These are phyloP conservation scores for Heliconius hortense DNA, from an alignment of 2,888 invertebrate species.

Conservation along the genomic window DNA sequence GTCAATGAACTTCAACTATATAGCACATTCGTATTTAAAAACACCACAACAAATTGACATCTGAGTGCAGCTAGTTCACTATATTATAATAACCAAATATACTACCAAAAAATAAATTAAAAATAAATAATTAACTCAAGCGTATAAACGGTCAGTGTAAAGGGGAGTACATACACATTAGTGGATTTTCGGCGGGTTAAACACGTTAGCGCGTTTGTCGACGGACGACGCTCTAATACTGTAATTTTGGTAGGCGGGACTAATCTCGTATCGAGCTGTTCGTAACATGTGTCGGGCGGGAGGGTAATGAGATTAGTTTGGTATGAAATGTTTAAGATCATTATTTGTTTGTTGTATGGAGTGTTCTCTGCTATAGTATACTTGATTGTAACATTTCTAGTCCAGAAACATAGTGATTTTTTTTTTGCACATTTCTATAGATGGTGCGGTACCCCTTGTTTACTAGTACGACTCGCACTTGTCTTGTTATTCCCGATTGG, in stretches of 20 bases:
- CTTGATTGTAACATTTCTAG: not conserved
- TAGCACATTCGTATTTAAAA: not conserved
- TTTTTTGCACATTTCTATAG: too few species aligned
- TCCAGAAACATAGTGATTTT: too few species aligned
- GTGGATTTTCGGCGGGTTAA: conserved; percentile 55
- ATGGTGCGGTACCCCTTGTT: too few species aligned
- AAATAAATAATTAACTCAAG: not conserved
- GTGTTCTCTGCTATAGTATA: not conserved
- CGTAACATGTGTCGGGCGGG: conserved; percentile 18
- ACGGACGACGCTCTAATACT: conserved; percentile 55
- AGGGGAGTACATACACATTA: conserved; percentile 32
- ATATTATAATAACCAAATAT: not conserved
- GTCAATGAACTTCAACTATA: not conserved
- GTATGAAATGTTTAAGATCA: not conserved
- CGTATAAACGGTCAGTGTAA: conserved; percentile 26
- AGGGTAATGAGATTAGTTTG: not conserved
- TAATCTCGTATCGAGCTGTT: conserved; percentile 25
- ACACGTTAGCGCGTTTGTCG: conserved; percentile 66
- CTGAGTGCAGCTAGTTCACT: not conserved
- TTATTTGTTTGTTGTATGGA: not conserved
- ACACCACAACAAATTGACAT: not conserved
- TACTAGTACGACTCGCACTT: too few species aligned
- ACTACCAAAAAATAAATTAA: not conserved
- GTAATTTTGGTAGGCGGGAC: conserved; percentile 38
- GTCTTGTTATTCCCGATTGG: too few species aligned